Conservation (phyloP, 2,888 invertebrate species). For the Phania funesta region DNA sequence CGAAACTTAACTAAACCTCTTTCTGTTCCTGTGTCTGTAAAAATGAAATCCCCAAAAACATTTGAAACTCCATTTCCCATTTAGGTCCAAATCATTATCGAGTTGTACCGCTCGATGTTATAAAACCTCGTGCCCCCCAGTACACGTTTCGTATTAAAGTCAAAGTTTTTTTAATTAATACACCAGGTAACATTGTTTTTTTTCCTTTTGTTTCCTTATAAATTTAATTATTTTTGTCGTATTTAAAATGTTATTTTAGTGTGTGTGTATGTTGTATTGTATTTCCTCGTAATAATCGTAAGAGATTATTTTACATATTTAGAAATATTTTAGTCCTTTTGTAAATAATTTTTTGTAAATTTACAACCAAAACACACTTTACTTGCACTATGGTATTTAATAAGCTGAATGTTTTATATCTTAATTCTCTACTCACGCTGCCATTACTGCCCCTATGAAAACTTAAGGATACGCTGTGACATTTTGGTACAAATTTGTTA, state of each 20-base stretch:
- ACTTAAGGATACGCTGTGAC: too few relatives aligned
- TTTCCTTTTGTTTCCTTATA: neutral
- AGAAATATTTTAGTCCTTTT: conserved; percentile 31
- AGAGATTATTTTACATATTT: neutral
- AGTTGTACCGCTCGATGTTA: conserved; percentile 83
- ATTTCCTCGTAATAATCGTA: conserved; percentile 3
- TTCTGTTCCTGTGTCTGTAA: conserved; percentile 1
- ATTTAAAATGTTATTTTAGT: conserved; percentile 26
- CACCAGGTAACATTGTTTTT: conserved; percentile 77
- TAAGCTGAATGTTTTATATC: neutral
- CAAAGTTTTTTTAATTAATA: conserved; percentile 76
- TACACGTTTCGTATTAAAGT: conserved; percentile 80
- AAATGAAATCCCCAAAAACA: conserved; percentile 3
- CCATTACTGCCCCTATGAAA: too few relatives aligned
- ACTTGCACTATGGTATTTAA: conserved; percentile 40
- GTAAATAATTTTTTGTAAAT: conserved; percentile 49
- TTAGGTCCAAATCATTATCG: conserved; percentile 80
- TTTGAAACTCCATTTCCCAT: conserved; percentile 45
- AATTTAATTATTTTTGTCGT: neutral
- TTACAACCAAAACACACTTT: conserved; percentile 1
- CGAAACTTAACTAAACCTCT: neutral
- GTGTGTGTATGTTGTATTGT: conserved; percentile 34
- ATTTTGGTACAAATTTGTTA: too few relatives aligned
- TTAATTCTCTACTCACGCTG: too few relatives aligned
- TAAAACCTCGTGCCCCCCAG: conserved; percentile 79